A percentile compares a stretch with the other conserved stretches of the same genome.
Evolutionary conservation across 1,140 invertebrate species (phyloP).

Genomic region (Vanessa atalanta): DNA sequence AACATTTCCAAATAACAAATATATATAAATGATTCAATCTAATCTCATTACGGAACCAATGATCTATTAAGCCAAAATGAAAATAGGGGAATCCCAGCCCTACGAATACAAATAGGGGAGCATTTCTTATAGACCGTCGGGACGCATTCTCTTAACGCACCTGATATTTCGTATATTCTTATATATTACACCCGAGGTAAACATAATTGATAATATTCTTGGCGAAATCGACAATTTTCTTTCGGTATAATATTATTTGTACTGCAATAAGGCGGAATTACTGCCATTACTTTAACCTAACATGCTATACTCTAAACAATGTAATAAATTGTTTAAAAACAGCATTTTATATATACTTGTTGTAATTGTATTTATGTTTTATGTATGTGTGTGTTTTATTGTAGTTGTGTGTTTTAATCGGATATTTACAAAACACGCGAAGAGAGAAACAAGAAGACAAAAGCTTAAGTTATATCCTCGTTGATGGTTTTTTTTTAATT

Average conservation of each 20-base stretch:
- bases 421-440: too few relatives aligned
- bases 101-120: not conserved
- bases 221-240: not conserved
- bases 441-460: too few relatives aligned
- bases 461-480: too few relatives aligned
- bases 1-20: not conserved
- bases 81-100: not conserved
- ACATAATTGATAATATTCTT: not conserved
- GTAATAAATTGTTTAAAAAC: too few relatives aligned
- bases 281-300: not conserved
- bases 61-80: not conserved
- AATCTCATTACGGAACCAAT: not conserved
- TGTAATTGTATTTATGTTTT: too few relatives aligned
- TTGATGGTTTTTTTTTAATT: too few relatives aligned
- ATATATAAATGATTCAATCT: not conserved
- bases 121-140: constrained; percentile 1
- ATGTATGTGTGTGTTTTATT: too few relatives aligned
- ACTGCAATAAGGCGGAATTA: not conserved
- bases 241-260: not conserved
- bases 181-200: not conserved
- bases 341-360: too few relatives aligned
- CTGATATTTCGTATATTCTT: constrained; percentile 1
- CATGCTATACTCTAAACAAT: not conserved
- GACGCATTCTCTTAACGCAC: not conserved
- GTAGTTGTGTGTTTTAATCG: too few relatives aligned